Evolutionary conservation across 2,797 vertebrate genomes (phyloP), one percentile per base, ranked within the genome.

Genomic region (Crocodylus rhombifer): DNA sequence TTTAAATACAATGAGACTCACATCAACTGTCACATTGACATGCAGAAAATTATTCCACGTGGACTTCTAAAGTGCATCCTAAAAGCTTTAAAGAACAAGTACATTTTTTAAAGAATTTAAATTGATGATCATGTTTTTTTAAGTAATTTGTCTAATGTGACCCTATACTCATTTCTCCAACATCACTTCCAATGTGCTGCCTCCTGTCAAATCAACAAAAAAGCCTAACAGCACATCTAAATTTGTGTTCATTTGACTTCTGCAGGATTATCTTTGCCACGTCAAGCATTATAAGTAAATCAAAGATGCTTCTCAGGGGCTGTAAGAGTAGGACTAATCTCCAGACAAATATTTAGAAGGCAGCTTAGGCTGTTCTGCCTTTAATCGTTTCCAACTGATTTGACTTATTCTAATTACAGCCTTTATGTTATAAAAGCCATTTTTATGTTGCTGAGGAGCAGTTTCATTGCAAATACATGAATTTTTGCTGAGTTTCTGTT

Each of bases 341-440:
- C 97, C 97, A 98, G 98, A 98, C 97, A 98, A 98, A 98, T 98
- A 98, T 98, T 98, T 98, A 98, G 97, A 97, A 98, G 98, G 96
- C 97, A 98, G 97, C 97, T 98, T 97, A 97, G 97, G 92, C 96
- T 96, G 94, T 95, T 97, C 97, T 91, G 93, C 97, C 95, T 98
- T 98, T 98, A 98, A 98, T 98, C 88, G 42, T 98, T 98, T 98
- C 98, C 98, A 98, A 98, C 98, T 98, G 97, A 98, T 98, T 98
- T 98, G 98, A 98, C 98, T 98, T 98, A 97, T 97, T 98, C 98
- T 98, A 98, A 98, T 98, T 98, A 98, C 97, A 98, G 98, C 95
- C 96, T 98, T 98, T 98, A 98, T 97, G 96, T 96, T 98, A 97
- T 97, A 98, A 98, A 98, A 98, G 97, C 97, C 97, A 98, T 98